phyloP scores from a whole-genome alignment of 2,113 vertebrate species.

The Oncorhynchus mykiss region DNA sequence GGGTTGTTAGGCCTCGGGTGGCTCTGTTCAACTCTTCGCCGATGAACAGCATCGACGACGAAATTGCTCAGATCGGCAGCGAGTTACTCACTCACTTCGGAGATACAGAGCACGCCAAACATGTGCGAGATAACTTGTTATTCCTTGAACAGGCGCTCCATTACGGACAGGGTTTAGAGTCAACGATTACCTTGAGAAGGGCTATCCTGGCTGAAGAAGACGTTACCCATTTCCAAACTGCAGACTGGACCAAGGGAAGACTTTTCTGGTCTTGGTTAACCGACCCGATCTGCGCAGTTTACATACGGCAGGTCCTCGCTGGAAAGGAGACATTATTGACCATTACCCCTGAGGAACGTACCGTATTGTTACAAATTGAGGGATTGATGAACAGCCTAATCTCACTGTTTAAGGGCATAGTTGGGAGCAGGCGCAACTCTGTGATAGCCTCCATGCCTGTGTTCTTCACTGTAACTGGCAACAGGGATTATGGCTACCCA shows the following conservation, averaged over 20 bases:
- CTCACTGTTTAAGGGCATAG: no score
- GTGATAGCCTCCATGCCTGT: no score
- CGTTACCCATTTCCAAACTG: not conserved
- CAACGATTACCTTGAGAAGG: not conserved
- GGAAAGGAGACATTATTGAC: not conserved
- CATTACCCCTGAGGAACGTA: not conserved
- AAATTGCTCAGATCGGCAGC: not conserved
- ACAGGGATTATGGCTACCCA: no score
- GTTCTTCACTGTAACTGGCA: no score
- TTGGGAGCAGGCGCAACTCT: no score
- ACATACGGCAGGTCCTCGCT: not conserved
- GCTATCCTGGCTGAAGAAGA: rapidly evolving
- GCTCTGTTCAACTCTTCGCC: not conserved
- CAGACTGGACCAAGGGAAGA: not conserved
- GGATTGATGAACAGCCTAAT: no score
- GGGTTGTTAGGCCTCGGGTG: no score
- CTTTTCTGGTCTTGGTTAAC: not conserved
- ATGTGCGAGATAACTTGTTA: not conserved
- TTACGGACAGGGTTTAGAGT: not conserved
- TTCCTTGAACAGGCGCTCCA: not conserved
- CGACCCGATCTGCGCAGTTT: not conserved
- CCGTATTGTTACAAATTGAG: not conserved
- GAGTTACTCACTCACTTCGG: not conserved
- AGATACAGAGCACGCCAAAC: not conserved
- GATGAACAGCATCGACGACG: not conserved